Base-by-base conservation (phyloP, 1,140 invertebrate genomes). In the Antheraea mylitta region DNA sequence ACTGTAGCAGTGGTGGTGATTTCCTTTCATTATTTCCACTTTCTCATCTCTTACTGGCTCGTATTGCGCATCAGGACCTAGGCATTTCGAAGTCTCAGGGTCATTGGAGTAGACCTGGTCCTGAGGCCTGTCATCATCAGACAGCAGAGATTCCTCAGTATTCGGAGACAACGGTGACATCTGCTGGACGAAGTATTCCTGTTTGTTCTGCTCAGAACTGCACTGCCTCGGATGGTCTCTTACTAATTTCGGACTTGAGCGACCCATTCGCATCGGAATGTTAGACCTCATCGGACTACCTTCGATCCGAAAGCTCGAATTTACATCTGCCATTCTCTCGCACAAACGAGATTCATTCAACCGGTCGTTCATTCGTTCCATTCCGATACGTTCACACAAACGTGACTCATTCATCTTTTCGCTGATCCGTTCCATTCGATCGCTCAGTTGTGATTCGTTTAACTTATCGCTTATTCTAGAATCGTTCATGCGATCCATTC, bases 1-100 rank as follows among this genome's bases (percentile, higher is more conserved):
- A 69, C 92, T 93, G 64, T 89, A 92, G 58, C 91, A 92, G 65
- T 92, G 87, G 59, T 89, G 87, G 37, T 90, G 90, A 42, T 89
- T 91, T 0, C 81, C 75, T 30, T 89, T 87, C 18, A 89, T 68
- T 18, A 85, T 80, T 0, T 90, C 89, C 18, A 85, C 83, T 60
- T 89, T 89, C 3, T 75, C 76, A 0, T 90, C 91, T 18, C 85
- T 74, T 0, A 89, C 84, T 0, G 86, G 83, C 48, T 92, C 92
- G 66, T 93, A 93, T 64, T 92, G 87, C 9, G 89, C 85, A 62
- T 92, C 91, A 0, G 91, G 91, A 0, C 81, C 90, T 0, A 92
- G 67, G 60, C 91, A 92, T 36, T 89, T 89, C 0, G 87, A 85
- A 22, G 76, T 75, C 58, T 90, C 87, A 7, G 83, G 79, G 19